phyloP scores from a whole-genome alignment of 2,797 vertebrate genomes.

The Sibirionetta formosa region DNA sequence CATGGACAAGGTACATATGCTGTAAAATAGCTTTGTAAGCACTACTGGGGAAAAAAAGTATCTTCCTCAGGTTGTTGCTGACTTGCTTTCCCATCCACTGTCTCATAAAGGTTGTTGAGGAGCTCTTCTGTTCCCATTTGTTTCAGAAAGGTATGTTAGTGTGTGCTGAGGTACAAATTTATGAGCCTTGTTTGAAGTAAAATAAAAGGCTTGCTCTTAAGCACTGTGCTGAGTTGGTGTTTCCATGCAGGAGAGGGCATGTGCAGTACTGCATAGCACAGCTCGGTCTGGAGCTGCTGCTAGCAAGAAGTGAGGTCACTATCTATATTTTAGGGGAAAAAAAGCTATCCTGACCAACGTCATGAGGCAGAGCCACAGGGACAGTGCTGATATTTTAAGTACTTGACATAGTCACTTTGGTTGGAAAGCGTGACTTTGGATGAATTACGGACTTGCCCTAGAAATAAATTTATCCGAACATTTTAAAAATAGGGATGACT shows the following conservation, averaged over 20 bases:
- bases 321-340: neutral
- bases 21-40: neutral
- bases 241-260: neutral
- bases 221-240: neutral
- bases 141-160: neutral
- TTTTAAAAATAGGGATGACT: slow-evolving; percentile 37
- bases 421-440: neutral
- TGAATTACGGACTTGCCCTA: slow-evolving; percentile 7
- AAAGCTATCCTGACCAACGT: neutral
- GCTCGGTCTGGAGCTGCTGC: neutral
- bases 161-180: neutral
- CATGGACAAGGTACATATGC: fast-evolving
- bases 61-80: neutral
- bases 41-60: neutral
- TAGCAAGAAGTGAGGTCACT: neutral
- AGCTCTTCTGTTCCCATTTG: neutral
- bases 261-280: neutral
- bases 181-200: slow-evolving; percentile 14
- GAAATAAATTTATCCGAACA: slow-evolving; percentile 52
- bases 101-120: neutral
- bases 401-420: neutral
- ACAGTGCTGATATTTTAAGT: neutral
- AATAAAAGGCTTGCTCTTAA: neutral
- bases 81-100: neutral
- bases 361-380: neutral